Base-by-base conservation (phyloP, 1,140 invertebrate genomes). In the Euura saliciscinereae region DNA sequence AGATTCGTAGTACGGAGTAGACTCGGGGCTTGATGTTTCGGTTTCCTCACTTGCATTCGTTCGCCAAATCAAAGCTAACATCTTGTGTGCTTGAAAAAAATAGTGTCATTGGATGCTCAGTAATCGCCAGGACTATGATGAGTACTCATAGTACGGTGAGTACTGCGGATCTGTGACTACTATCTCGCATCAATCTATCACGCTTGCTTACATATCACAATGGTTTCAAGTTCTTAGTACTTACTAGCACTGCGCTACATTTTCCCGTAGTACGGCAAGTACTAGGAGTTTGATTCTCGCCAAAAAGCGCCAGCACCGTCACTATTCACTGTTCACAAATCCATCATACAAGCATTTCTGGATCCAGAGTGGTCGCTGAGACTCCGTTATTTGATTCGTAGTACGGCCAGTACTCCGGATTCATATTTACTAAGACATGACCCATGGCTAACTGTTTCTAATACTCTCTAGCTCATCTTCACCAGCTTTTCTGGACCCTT, bases 341-440 rank as follows among this genome's bases (percentile, higher is more conserved):
- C 28, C 28, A 28, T 28, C 28, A 28, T 64, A 8, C 42, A n/a
- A 44, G 76, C 76, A 74, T 72, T 75, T 65, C 44, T 73, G 71
- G 78, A 43, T n/a, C 71, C 73, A 71, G 65, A 70, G 73, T 78
- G 45, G 75, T 28, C 45, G 65, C 71, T 73, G 68, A 77, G 77
- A 77, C 77, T 77, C 3, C 80, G 72, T 73, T 76, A 44, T 51
- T 13, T 70, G 72, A 75, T 42, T 76, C 75, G 77, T 82, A 81
- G 77, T 80, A 82, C 79, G 77, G 70, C 43, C 66, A 74, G 78
- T 80, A 80, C 75, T 77, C 70, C n/a, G 77, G 43, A 66, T 68
- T 82, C 71, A 75, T 78, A 75, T 71, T 71, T 68, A 70, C 51
- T 69, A n/a, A 59, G 28, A 1, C 8, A 64, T 64, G 8, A 64